Conservation (phyloP, 2,888 invertebrate species). For the Sphinx pinastri region DNA sequence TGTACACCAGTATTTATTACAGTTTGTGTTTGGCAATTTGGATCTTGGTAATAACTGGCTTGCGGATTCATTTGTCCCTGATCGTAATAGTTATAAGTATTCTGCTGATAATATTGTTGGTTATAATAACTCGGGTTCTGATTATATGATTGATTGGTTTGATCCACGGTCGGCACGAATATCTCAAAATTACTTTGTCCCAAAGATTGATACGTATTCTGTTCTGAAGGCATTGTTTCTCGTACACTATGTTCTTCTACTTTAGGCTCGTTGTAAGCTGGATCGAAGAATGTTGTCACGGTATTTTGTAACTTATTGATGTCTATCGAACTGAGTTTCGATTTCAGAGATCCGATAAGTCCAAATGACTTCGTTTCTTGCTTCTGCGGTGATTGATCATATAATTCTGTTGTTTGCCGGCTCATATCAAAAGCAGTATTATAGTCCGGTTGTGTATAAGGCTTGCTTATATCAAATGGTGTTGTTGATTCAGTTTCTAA, state of each 20-base stretch:
- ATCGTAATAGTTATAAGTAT: conserved; percentile 41
- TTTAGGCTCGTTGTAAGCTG: conserved; percentile 64
- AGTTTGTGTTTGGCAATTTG: conserved; percentile 14
- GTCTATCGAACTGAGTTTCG: conserved; percentile 72
- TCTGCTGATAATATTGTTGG: conserved; percentile 36
- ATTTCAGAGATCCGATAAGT: conserved; percentile 77
- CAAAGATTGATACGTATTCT: conserved; percentile 38
- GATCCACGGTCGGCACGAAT: conserved; percentile 49
- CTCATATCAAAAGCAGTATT: conserved; percentile 72
- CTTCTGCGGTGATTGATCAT: conserved; percentile 42
- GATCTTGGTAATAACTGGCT: conserved; percentile 35
- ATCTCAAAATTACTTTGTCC: conserved; percentile 57
- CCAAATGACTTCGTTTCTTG: conserved; percentile 67
- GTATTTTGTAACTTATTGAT: conserved; percentile 77
- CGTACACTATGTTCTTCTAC: conserved; percentile 40
- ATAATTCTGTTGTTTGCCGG: conserved; percentile 57
- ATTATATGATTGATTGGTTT: conserved; percentile 31
- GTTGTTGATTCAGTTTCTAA: conserved; percentile 31
- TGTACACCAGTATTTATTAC: not conserved
- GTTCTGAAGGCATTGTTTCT: conserved; percentile 42
- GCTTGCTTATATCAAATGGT: conserved; percentile 42
- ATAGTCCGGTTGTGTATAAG: conserved; percentile 41
- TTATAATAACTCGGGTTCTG: conserved; percentile 32
- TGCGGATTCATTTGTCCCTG: conserved; percentile 38
- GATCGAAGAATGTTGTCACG: conserved; percentile 79